Conservation (phyloP, 2,113 vertebrate species). For the Parotia lawesii region DNA sequence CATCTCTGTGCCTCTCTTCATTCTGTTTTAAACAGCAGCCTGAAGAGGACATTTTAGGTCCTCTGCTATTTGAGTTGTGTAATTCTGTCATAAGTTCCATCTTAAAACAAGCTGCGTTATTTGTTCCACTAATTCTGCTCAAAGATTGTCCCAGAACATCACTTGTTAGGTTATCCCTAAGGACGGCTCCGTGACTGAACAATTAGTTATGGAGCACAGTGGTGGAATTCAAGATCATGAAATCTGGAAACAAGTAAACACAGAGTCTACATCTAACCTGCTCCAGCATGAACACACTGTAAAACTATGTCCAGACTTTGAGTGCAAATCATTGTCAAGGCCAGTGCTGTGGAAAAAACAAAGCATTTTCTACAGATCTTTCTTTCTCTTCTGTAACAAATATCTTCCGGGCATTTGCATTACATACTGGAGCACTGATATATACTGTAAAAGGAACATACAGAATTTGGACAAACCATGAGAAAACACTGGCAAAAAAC, state of each 20-base stretch:
- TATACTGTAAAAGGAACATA: neutral
- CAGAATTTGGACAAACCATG: neutral
- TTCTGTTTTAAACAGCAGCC: neutral
- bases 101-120: neutral
- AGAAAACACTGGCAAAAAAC: neutral
- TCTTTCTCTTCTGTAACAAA: neutral
- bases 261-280: neutral
- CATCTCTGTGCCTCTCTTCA: neutral
- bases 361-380: neutral
- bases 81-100: neutral
- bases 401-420: neutral
- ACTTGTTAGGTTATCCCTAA: neutral
- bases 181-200: neutral
- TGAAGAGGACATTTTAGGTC: neutral
- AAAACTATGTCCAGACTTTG: neutral
- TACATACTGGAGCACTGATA: neutral
- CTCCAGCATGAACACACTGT: neutral
- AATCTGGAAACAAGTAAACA: slow-evolving; percentile 19
- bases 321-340: neutral
- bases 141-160: neutral
- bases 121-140: neutral
- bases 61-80: neutral
- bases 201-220: neutral
- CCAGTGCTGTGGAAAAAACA: neutral
- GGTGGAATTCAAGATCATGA: neutral